Evolutionary conservation across 1,140 invertebrate genomes (phyloP), one percentile per base, ranked within the genome.

Genomic region (Andricus grossulariae): DNA sequence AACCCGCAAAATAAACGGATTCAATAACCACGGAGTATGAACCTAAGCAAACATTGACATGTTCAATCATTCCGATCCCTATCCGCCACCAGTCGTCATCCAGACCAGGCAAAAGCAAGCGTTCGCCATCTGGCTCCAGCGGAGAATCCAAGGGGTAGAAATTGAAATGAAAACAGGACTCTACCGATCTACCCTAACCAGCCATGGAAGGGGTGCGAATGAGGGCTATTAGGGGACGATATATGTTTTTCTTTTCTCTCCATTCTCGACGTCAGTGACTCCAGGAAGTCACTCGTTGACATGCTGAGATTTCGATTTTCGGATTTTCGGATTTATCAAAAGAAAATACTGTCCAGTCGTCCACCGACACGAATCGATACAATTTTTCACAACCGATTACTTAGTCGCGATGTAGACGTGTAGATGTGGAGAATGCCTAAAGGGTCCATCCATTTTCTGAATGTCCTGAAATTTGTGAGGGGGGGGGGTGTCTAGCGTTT

Each of bases 141-240:
- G 82, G 81, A 82, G 60, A 77, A 78, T 79, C 75, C 75, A 76
- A 85, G 87, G 90, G 89, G 83, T 88, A 83, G 86, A 90, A 89
- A 90, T 91, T 90, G 89, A 91, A 92, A 92, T 89, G 87, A 91
- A 92, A 91, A 90, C 89, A 91, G 88, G 83, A 60, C 57, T 60
- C 57, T 60, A 60, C 75, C 50, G 32, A 25, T 60, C 57, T 60
- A 60, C 75, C 50, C 32, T 57, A 73, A 39, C 77, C n/a, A 49
- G 18, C 66, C 71, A 75, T 73, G 86, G 84, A 88, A 90, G 85
- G 90, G 88, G 88, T 88, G 88, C 88, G 88, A 91, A 92, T 91
- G 90, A 91, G 89, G 89, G 88, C 88, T 90, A 92, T 92, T 92
- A 92, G 90, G 88, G 85, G 82, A 88, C 87, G 90, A 91, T 92